Conservation (phyloP, 2,797 vertebrate genomes). For the Hyperoplus lanceolatus region DNA sequence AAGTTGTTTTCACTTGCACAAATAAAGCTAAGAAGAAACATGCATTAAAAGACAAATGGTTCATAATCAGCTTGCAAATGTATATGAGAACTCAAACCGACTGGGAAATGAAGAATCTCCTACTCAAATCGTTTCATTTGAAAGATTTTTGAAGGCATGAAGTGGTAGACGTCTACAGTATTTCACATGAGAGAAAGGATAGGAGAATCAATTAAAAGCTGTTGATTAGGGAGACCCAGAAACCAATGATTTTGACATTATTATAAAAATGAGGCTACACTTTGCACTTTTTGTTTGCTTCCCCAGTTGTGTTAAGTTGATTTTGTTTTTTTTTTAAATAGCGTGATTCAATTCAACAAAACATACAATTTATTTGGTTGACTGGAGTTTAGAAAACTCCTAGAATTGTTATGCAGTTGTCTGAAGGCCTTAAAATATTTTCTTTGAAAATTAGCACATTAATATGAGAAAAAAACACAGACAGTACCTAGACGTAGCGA, state of each 20-base stretch:
- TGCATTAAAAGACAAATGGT: slow-evolving; percentile 4
- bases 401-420: neutral
- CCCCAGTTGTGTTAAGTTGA: neutral
- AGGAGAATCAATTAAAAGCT: neutral
- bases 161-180: neutral
- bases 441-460: slow-evolving; percentile 17
- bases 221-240: neutral
- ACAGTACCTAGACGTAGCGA: too few relatives aligned
- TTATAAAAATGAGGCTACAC: neutral
- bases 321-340: slow-evolving; percentile 1
- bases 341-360: neutral
- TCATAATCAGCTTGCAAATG: neutral
- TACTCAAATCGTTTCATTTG: neutral
- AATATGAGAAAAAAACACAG: neutral
- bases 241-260: neutral
- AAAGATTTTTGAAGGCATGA: neutral
- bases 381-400: too few relatives aligned
- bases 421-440: slow-evolving; percentile 4
- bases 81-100: neutral
- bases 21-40: neutral
- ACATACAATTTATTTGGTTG: neutral
- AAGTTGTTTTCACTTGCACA: slow-evolving; percentile 11
- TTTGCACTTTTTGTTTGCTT: slow-evolving; percentile 2
- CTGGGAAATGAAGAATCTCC: neutral
- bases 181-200: neutral